Conservation (phyloP, 2,888 invertebrate genomes). For the Drosophila infuscata region DNA sequence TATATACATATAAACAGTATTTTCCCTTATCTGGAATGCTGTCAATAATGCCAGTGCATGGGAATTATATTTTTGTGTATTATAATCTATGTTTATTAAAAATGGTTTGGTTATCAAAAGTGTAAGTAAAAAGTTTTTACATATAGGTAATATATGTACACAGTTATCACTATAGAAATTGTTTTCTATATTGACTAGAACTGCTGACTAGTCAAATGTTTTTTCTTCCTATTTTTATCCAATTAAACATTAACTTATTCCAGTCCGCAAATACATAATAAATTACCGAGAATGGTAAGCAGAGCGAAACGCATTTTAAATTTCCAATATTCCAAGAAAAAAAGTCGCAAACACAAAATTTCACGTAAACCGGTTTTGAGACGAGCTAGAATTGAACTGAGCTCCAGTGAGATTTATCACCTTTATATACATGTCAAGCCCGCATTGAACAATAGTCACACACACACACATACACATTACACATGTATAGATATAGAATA, state of each 20-base stretch:
- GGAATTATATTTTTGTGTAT: neutral
- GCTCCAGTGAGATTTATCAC: conserved; percentile 63
- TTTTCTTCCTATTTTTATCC: neutral
- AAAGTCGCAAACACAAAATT: conserved; percentile 27
- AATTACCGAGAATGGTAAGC: conserved; percentile 72
- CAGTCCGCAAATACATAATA: conserved; percentile 6
- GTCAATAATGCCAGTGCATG: conserved; percentile 33
- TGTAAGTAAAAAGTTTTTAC: neutral
- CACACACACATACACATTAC: conserved; percentile 31
- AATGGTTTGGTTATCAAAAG: neutral
- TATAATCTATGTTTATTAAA: neutral
- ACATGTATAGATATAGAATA: conserved; percentile 11
- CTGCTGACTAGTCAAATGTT: neutral
- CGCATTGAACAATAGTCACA: conserved; percentile 56
- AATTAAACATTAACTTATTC: neutral
- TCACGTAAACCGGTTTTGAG: conserved; percentile 62
- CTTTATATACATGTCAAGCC: conserved; percentile 76
- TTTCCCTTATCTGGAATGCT: conserved; percentile 18
- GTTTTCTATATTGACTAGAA: neutral
- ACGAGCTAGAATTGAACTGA: conserved; percentile 73
- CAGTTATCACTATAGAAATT: neutral
- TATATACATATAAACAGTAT: neutral
- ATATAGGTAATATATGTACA: neutral
- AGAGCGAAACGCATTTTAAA: conserved; percentile 80
- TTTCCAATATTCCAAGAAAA: conserved; percentile 48